A percentile compares a stretch with the other conserved stretches of the same genome.
Conservation (phyloP, 2,113 vertebrate genomes). For the Benthochromis sp. region DNA sequence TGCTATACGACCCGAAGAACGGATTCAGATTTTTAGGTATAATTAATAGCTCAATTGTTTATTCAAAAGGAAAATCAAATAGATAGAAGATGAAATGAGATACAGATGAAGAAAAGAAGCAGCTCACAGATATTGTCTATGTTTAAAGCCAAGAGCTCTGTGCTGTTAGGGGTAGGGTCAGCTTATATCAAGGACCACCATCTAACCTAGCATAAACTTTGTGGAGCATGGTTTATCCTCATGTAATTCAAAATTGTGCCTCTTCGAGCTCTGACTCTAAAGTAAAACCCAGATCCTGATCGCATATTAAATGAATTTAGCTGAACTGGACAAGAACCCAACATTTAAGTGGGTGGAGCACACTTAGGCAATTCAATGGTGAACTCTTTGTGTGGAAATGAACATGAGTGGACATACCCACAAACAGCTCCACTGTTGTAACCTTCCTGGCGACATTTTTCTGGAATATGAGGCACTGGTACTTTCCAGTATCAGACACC, state of each 20-base stretch:
- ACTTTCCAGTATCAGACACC: not conserved
- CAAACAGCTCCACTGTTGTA: not conserved
- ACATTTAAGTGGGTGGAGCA: not conserved
- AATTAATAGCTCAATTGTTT: not conserved
- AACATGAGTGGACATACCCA: not conserved
- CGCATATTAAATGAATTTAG: not conserved
- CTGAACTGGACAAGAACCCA: not conserved
- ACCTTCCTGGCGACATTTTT: fast-evolving
- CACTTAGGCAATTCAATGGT: not conserved
- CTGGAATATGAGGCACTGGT: not conserved
- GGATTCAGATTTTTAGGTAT: not conserved
- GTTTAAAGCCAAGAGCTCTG: not conserved
- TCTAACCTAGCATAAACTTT: not conserved
- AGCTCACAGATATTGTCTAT: not conserved
- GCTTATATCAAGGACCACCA: not conserved
- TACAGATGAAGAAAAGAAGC: not conserved
- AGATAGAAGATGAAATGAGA: not conserved
- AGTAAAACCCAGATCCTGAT: not conserved
- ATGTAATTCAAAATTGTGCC: not conserved
- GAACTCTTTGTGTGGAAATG: not conserved
- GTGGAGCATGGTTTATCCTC: not conserved
- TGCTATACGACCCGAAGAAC: not conserved
- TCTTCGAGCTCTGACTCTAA: not conserved
- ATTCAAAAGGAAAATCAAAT: not conserved
- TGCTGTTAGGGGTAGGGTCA: not conserved